Conservation (phyloP, 2,797 vertebrate species). For the Coracias cyanogaster region DNA sequence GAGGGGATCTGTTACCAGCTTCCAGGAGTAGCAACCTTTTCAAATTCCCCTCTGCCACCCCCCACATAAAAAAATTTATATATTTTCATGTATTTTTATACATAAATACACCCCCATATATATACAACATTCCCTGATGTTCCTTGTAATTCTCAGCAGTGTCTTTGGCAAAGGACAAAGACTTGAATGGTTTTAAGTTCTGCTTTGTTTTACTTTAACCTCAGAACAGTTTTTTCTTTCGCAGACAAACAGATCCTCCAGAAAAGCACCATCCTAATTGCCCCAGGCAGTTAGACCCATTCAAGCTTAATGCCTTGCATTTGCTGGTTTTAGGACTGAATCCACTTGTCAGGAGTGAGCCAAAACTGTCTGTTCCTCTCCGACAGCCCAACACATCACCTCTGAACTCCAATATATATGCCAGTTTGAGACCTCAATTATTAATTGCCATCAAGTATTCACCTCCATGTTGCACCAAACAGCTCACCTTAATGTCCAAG, state of each 20-base stretch:
- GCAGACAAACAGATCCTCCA: neutral
- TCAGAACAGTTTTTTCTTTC: neutral
- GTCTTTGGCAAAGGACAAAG: neutral
- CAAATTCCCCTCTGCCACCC: neutral
- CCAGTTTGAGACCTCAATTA: conserved; percentile 2
- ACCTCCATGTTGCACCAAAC: neutral
- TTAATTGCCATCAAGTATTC: conserved; percentile 25
- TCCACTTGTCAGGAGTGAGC: neutral
- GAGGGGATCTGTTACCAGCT: neutral
- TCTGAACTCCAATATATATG: conserved; percentile 24
- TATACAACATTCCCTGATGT: neutral
- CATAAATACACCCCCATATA: neutral
- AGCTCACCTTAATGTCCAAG: neutral
- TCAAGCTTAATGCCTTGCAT: neutral
- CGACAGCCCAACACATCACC: neutral
- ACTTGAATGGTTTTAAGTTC: neutral
- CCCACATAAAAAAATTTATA: neutral
- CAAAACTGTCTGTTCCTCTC: neutral
- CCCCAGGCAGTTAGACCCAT: conserved; percentile 13
- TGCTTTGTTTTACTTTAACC: neutral
- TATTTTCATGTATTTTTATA: neutral
- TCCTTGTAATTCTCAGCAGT: neutral
- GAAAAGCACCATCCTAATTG: neutral
- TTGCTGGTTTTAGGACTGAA: neutral
- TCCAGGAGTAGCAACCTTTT: neutral